Percentiles rank a stretch among this genome's conserved stretches.
Evolutionary conservation across 1,140 invertebrate genomes (phyloP).

Genomic region (Zophobas morio): DNA sequence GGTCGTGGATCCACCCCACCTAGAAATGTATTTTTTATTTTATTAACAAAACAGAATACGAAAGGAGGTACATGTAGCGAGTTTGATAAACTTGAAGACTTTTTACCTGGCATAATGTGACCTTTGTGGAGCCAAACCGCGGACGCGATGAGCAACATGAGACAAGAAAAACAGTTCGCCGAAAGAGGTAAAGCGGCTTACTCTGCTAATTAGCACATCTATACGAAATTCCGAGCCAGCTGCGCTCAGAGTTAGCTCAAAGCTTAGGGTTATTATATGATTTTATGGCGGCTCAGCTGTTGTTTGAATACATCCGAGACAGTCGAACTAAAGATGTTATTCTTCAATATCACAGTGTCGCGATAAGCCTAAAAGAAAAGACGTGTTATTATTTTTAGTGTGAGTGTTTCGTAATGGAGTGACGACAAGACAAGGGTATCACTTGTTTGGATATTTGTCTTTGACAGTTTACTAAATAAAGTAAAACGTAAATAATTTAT

Average conservation of each 20-base stretch:
- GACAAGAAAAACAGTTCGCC: constrained; percentile 56
- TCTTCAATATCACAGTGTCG: constrained; percentile 52
- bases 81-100: too few species aligned
- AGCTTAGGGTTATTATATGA: constrained; percentile 44
- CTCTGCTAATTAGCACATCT: constrained; percentile 64
- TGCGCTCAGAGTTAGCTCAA: constrained; percentile 48
- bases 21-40: too few species aligned
- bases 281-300: constrained; percentile 53
- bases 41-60: too few species aligned
- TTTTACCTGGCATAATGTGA: constrained; percentile 23
- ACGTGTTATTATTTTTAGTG: constrained; percentile 51
- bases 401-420: constrained; percentile 47
- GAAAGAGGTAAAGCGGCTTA: constrained; percentile 62
- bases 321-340: constrained; percentile 48
- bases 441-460: constrained; percentile 56
- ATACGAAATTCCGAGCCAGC: constrained; percentile 65
- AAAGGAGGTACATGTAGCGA: too few species aligned
- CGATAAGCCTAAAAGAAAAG: constrained; percentile 54
- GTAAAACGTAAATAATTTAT: constrained; percentile 49
- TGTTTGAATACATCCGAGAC: constrained; percentile 48
- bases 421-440: constrained; percentile 49
- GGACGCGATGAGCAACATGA: constrained; percentile 43
- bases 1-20: too few species aligned
- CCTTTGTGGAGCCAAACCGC: constrained; percentile 39
- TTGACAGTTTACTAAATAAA: constrained; percentile 59